Conservation (phyloP, 35 echinoderm and acorn worm genomes). For the Lytechinus variegatus region DNA sequence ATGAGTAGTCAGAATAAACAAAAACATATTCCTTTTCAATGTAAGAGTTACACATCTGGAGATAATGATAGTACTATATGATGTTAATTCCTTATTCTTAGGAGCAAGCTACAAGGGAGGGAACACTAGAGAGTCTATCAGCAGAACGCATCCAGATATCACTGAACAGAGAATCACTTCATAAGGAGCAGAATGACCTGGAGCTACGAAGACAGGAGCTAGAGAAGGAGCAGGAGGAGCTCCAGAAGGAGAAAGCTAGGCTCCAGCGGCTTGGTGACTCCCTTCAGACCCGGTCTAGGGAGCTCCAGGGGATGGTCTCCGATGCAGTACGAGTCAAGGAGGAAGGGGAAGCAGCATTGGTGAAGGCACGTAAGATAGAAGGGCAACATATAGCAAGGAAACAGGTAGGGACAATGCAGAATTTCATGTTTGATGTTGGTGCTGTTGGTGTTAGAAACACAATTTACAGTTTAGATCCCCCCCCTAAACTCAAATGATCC, state of each 20-base stretch:
- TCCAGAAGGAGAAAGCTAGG: constrained; percentile 71
- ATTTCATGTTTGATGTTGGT: too few species aligned
- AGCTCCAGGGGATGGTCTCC: constrained; percentile 76
- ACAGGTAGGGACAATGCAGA: constrained; percentile 54
- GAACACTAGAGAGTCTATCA: constrained; percentile 62
- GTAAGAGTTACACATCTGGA: too few species aligned
- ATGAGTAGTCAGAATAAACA: too few species aligned
- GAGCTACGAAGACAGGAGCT: constrained; percentile 62
- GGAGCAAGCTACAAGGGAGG: constrained; percentile 89
- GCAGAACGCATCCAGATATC: constrained; percentile 74
- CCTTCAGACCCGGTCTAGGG: constrained; percentile 66
- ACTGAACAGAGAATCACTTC: constrained; percentile 41
- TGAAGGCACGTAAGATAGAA: constrained; percentile 71
- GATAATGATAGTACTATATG: too few species aligned
- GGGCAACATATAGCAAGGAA: constrained; percentile 69
- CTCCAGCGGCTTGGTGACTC: constrained; percentile 81
- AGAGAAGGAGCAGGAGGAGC: constrained; percentile 48
- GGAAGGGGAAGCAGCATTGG: constrained; percentile 78
- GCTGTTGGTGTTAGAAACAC: too few species aligned
- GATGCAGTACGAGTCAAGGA: constrained; percentile 79
- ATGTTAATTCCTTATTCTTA: neutral
- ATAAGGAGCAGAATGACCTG: constrained; percentile 61
- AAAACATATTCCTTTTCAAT: too few species aligned
- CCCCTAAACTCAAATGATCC: too few species aligned
- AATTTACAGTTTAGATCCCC: too few species aligned